Evolutionary conservation across 1,140 invertebrate genomes (phyloP).

Genomic region (Lepidotrigona ventralis): DNA sequence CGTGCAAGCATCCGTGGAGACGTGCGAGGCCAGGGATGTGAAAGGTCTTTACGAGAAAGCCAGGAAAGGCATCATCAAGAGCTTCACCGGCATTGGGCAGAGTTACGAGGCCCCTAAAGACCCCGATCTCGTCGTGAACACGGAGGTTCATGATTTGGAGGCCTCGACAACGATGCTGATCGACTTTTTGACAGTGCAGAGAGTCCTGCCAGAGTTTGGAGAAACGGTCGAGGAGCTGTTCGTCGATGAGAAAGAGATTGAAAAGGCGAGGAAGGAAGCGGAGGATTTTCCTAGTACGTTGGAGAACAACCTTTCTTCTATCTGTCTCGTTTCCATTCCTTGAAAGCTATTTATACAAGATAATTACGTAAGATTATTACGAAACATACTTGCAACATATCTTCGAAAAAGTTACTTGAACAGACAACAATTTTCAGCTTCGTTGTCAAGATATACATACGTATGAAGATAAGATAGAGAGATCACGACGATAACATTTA

Average conservation of each 20-base stretch:
- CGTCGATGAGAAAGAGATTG: constrained; percentile 84
- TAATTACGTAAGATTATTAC: no score
- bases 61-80: constrained; percentile 94
- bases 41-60: constrained; percentile 99
- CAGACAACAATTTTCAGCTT: no score
- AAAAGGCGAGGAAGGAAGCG: constrained; percentile 85
- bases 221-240: constrained; percentile 87
- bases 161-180: constrained; percentile 91
- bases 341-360: no score
- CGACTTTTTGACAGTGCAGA: constrained; percentile 85
- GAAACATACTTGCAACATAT: no score
- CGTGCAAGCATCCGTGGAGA: constrained; percentile 94
- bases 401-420: no score
- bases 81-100: constrained; percentile 97
- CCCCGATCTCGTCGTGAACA: constrained; percentile 94
- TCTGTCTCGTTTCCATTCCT: neutral
- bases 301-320: no score
- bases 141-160: constrained; percentile 87
- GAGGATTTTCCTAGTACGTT: constrained; percentile 74
- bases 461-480: neutral
- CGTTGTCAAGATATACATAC: neutral
- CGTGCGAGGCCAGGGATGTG: constrained; percentile 96
- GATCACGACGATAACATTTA: neutral
- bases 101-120: constrained; percentile 93
- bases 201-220: constrained; percentile 80